Conservation (phyloP, 2,113 vertebrate species). For the Laterallus jamaicensis region DNA sequence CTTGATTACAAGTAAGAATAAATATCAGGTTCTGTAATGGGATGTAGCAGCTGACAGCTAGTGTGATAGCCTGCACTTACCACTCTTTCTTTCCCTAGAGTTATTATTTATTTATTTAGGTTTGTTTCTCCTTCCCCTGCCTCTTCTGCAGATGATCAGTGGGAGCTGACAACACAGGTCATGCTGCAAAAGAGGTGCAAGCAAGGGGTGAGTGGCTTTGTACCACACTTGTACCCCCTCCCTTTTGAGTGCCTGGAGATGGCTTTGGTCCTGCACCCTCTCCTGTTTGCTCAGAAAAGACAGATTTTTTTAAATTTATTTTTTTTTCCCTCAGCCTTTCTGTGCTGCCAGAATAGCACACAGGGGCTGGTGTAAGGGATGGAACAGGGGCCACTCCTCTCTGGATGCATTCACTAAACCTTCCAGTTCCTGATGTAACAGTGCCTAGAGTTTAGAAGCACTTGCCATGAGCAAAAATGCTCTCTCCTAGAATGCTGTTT, state of each 20-base stretch:
- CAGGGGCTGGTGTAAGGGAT: neutral
- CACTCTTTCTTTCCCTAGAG: conserved; percentile 59
- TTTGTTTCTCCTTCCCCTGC: conserved; percentile 54
- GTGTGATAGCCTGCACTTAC: conserved; percentile 51
- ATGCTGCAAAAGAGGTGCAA: neutral
- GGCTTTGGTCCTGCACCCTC: neutral
- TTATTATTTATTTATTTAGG: conserved; percentile 73
- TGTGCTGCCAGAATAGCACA: neutral
- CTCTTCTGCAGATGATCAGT: neutral
- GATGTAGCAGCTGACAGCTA: conserved; percentile 49
- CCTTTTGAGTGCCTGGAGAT: accelerated
- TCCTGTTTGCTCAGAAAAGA: neutral
- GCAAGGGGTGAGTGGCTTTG: neutral
- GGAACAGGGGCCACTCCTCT: neutral
- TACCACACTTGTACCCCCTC: neutral
- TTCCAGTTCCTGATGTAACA: accelerated
- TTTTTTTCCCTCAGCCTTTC: neutral
- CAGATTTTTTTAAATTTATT: neutral
- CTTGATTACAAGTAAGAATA: conserved; percentile 65
- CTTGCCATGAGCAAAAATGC: neutral
- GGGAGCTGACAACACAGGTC: neutral
- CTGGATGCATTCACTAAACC: neutral
- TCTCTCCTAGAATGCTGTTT: neutral
- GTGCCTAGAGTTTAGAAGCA: neutral
- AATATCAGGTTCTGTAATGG: conserved; percentile 59